Evolutionary conservation across 2,888 invertebrate species (phyloP), one percentile per base, ranked within the genome.

Genomic region (Phyllotreta cruciferae): DNA sequence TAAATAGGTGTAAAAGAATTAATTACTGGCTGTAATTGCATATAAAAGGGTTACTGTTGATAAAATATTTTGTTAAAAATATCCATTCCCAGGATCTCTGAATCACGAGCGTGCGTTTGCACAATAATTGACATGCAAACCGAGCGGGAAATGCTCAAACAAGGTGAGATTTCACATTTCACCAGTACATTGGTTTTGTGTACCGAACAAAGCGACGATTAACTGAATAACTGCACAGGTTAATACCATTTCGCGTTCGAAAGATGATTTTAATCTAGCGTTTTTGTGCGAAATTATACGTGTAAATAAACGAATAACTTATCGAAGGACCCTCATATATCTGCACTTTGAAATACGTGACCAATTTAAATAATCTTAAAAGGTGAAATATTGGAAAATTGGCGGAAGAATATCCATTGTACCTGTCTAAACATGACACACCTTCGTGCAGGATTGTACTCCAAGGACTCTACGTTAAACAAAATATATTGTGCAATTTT

Each of bases 321-420:
- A 3, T 24, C 24, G 24, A 24, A 24, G 24, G 24, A 24, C 24
- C 24, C 24, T 24, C 24, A 24, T 24, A 24, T 24, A 24, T 24
- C 14, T 37, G 52, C 38, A 13, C 49, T 49, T 41, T 58, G 41
- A 52, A 44, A 60, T 37, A 60, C 60, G 60, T 60, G 60, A 60
- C 60, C 60, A 60, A 60, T 60, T 60, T 60, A 52, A 52, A 52
- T 53, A 60, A 44, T 53, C 37, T 60, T 44, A 52, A 44, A 60
- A 44, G 52, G 60, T 52, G 44, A 53, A 60, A 60, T 60, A 60
- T 60, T 60, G 38, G 52, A 60, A 60, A 60, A 60, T 60, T 60
- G 57, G 49, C 49, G 47, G 39, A 57, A 57, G 57, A 57, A 14
- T 57, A 57, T 57, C 49, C 41, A 49, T 57, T 57, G 13, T 58